These are phyloP conservation scores for Plutomurus gul DNA, from an alignment of 1,140 invertebrate genomes.

Conservation along the genomic window DNA sequence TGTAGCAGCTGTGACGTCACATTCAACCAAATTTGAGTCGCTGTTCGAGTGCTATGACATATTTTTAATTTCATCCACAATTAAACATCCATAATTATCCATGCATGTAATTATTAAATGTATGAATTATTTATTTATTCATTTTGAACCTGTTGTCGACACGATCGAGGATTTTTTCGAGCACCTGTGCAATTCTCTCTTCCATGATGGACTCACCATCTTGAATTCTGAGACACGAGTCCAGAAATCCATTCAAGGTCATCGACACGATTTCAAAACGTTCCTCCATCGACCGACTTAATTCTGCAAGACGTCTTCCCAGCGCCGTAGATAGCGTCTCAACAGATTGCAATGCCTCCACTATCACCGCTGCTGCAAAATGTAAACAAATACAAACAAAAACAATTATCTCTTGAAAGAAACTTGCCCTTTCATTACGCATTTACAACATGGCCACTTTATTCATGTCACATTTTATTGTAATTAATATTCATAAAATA, in stretches of 20 bases:
- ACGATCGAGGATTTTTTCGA: constrained; percentile 44
- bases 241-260: constrained; percentile 49
- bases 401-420: no score
- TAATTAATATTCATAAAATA: no score
- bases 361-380: constrained; percentile 38
- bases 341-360: constrained; percentile 49
- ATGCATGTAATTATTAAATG: not conserved
- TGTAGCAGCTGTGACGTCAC: not conserved
- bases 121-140: not conserved
- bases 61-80: not conserved
- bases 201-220: constrained; percentile 45
- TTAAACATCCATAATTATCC: not conserved
- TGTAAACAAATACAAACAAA: no score
- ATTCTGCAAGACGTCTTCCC: constrained; percentile 41
- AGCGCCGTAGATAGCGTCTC: constrained; percentile 48
- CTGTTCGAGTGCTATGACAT: constrained; percentile 34
- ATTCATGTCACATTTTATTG: no score
- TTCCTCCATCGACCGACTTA: constrained; percentile 44
- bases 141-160: constrained; percentile 46
- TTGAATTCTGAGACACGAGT: constrained; percentile 49
- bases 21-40: constrained; percentile 30
- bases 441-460: no score
- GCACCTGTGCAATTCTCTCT: constrained; percentile 43
- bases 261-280: constrained; percentile 51
- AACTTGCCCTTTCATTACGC: no score